A percentile compares a stretch with the other conserved stretches of the same genome.
Conservation (phyloP, 2,797 vertebrate genomes). For the Coreius guichenoti region DNA sequence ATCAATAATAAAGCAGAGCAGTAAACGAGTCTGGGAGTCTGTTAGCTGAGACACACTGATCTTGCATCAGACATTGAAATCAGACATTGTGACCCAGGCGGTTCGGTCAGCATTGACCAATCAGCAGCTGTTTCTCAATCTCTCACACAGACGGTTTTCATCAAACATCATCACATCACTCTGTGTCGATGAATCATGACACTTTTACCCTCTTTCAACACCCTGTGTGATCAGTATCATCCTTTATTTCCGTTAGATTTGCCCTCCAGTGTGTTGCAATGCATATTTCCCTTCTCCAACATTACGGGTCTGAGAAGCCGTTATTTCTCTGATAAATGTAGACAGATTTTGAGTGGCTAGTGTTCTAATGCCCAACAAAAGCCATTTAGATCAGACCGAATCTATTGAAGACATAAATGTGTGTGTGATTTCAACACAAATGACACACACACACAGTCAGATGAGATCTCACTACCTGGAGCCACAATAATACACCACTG, state of each 20-base stretch:
- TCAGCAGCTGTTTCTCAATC: not conserved
- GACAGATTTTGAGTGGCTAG: not conserved
- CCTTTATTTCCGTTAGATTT: not conserved
- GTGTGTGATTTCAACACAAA: slow-evolving; percentile 39
- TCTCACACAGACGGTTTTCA: not conserved
- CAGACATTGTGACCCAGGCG: not conserved
- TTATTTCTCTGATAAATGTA: not conserved
- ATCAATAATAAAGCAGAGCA: not conserved
- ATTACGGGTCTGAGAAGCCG: not conserved
- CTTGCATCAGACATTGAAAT: not conserved
- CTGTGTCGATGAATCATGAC: too few species aligned
- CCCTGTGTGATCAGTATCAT: not conserved
- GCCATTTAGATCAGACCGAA: not conserved
- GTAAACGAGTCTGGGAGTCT: too few species aligned
- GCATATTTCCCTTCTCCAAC: not conserved
- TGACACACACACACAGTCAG: slow-evolving; percentile 40
- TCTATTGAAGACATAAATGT: slow-evolving; percentile 34
- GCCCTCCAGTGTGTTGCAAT: not conserved
- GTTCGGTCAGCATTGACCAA: not conserved
- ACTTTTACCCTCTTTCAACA: not conserved
- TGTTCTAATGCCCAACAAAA: not conserved
- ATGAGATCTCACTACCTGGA: slow-evolving; percentile 59
- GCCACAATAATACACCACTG: slow-evolving; percentile 61
- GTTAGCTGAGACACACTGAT: not conserved
- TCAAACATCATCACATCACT: not conserved